Conservation (phyloP, 2,888 invertebrate species). For the Polyploca ridens region DNA sequence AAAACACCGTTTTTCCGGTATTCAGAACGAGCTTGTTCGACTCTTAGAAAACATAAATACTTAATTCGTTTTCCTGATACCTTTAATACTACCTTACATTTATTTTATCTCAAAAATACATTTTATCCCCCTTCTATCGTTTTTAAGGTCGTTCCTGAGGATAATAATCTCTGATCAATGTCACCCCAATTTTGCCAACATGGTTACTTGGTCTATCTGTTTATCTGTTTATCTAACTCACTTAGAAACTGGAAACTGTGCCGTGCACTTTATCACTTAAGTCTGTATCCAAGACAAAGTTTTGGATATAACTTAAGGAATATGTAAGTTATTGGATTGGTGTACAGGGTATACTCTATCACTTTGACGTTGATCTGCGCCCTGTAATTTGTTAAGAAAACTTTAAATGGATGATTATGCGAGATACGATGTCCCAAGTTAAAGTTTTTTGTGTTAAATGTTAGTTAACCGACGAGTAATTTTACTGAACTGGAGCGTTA, state of each 20-base stretch:
- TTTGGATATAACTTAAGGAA: constrained; percentile 11
- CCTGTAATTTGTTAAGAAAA: not conserved
- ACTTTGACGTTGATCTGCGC: not conserved
- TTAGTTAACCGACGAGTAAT: not conserved
- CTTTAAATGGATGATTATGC: not conserved
- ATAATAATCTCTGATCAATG: constrained; percentile 34
- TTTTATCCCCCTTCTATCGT: too few relatives aligned
- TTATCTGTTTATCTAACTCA: constrained; percentile 23
- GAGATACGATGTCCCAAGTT: not conserved
- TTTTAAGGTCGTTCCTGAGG: constrained; percentile 9
- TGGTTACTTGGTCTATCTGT: constrained; percentile 45
- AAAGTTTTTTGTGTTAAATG: not conserved
- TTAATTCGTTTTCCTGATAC: too few relatives aligned
- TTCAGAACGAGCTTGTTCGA: too few relatives aligned
- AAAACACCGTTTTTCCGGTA: too few relatives aligned
- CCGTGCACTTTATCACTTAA: constrained; percentile 42
- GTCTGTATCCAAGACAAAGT: constrained; percentile 21
- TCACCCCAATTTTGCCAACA: constrained; percentile 37
- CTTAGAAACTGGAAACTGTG: constrained; percentile 39
- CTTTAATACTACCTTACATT: too few relatives aligned
- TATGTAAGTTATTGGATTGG: constrained; percentile 19
- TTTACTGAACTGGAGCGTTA: not conserved
- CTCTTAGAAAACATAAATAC: too few relatives aligned
- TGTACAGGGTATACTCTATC: not conserved
- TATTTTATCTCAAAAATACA: too few relatives aligned